Evolutionary conservation across 2,113 vertebrate species (phyloP).

Genomic region (Myrmecophaga tridactyla): DNA sequence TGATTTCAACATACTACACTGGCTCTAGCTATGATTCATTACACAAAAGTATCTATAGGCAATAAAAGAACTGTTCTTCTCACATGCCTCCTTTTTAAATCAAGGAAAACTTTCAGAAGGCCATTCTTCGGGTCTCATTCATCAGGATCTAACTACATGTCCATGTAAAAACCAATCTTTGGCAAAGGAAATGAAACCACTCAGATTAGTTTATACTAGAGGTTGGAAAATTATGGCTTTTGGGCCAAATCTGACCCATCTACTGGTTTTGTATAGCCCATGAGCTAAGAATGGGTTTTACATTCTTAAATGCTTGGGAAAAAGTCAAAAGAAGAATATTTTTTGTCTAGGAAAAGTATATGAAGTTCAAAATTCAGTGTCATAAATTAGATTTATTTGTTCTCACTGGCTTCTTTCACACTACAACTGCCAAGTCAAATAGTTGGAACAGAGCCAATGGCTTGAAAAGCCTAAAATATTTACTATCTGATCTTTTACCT

Average conservation of each 20-base stretch:
- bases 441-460: neutral
- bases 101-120: neutral
- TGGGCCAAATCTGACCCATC: neutral
- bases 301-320: neutral
- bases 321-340: neutral
- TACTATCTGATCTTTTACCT: neutral
- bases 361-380: neutral
- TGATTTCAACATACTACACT: neutral
- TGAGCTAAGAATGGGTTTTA: neutral
- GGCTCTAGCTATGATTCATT: neutral
- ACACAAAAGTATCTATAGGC: neutral
- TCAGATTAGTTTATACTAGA: neutral
- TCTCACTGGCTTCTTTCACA: neutral
- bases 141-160: neutral
- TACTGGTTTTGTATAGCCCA: neutral
- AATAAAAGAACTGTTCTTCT: neutral
- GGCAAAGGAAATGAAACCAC: neutral
- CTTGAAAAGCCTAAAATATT: no score
- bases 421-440: neutral
- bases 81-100: neutral
- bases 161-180: neutral
- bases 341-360: neutral
- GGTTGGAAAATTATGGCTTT: neutral
- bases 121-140: neutral
- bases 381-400: neutral